Evolutionary conservation across 2,113 vertebrate species (phyloP), one percentile per base, ranked within the genome.

Genomic region (Pelecanoides urinatrix): DNA sequence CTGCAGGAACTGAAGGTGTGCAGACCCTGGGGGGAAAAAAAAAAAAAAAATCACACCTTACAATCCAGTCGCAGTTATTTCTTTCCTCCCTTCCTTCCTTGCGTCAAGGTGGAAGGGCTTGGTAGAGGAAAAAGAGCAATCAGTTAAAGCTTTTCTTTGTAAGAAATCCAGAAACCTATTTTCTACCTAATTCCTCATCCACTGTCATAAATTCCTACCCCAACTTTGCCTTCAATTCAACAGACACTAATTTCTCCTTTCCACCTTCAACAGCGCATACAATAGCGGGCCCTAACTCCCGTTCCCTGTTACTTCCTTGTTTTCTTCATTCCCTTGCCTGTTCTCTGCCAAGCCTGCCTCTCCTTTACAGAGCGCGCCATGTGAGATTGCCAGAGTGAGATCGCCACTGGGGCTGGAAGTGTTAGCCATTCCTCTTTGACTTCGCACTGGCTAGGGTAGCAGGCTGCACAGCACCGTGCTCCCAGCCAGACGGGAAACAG

Each of bases 381-480:
- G 11, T 27, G n/a, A n/a, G n/a, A n/a, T n/a, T n/a, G n/a, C 70
- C 0, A 4, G 26, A 0, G 0, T 12, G 26, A 56, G 26, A 27
- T 83, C 88, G 58, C 27, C 10, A 6, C 7, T 19, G 42, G 27
- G 42, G 13, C n/a, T 81, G 26, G 38, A 77, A 81, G 20, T 3
- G 17, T 13, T 27, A 29, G 30, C 15, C 12, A 9, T 34, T 86
- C 36, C 40, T 53, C 58, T 65, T 21, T 16, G 65, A 56, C n/a
- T 73, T n/a, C 20, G 36, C 44, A 6, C 40, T 58, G 63, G 6
- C n/a, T 32, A 50, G 9, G 38, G 17, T 7, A 78, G 42, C 21
- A 20, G 23, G 16, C 44, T 70, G 27, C 2, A 2, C 0, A 0
- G n/a, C 58, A 22, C 49, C 0, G 1, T 18, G 26, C 72, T 86